These are phyloP conservation scores for Betta splendens DNA, from an alignment of 2,797 vertebrate genomes.

Conservation along the genomic window DNA sequence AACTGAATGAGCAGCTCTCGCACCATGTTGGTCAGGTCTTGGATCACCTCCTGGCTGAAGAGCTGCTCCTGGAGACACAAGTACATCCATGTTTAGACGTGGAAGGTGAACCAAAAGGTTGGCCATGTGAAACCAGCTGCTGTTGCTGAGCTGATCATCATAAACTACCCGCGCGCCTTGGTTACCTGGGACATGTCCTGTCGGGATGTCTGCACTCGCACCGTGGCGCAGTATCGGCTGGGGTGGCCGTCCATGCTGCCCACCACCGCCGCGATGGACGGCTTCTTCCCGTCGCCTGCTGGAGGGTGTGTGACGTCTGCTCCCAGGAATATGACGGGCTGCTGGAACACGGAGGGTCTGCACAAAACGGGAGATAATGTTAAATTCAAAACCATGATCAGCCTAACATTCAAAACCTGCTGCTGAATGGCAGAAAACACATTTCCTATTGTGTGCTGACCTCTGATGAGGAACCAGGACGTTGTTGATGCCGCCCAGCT, in stretches of 20 bases:
- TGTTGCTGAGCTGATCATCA: no score
- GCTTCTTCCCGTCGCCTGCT: slow-evolving; percentile 95
- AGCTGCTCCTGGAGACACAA: slow-evolving; percentile 86
- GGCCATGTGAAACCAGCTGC: no score
- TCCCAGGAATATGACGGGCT: slow-evolving; percentile 96
- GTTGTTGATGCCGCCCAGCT: slow-evolving; percentile 98
- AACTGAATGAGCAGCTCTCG: slow-evolving; percentile 97
- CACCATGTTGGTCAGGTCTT: slow-evolving; percentile 98
- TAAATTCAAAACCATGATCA: no score
- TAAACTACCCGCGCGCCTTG: no score
- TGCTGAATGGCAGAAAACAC: fast-evolving
- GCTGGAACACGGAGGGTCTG: slow-evolving; percentile 98
- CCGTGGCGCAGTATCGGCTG: slow-evolving; percentile 98
- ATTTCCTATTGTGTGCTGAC: slow-evolving; percentile 66
- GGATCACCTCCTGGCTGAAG: slow-evolving; percentile 98
- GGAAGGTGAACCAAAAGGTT: no score
- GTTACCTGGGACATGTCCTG: slow-evolving; percentile 90
- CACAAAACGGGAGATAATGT: no score
- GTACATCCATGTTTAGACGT: background rate
- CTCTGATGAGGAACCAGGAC: slow-evolving; percentile 98
- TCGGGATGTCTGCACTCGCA: slow-evolving; percentile 95
- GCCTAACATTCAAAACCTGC: no score
- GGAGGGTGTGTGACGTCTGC: slow-evolving; percentile 97
- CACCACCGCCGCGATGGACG: slow-evolving; percentile 95
- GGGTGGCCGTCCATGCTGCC: slow-evolving; percentile 99